These are phyloP conservation scores for Lycaena phlaeas DNA, from an alignment of 2,888 invertebrate species.

Conservation along the genomic window DNA sequence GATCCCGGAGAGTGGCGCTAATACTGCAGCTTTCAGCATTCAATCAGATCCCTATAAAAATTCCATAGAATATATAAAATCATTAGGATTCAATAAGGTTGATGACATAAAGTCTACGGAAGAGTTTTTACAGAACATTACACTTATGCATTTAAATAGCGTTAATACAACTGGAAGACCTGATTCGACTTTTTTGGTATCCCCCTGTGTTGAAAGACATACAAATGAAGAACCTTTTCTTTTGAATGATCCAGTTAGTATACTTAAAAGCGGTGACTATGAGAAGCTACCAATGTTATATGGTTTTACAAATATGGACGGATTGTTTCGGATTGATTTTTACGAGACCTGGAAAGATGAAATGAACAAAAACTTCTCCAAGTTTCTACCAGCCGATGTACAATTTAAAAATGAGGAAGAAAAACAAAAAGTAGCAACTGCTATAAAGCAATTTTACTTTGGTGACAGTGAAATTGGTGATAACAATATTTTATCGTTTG, in stretches of 20 bases:
- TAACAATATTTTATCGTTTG: no score
- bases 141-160: constrained; percentile 24
- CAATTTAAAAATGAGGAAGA: constrained; percentile 29
- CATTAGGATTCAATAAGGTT: constrained; percentile 25
- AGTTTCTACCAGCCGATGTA: constrained; percentile 39
- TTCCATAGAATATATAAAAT: constrained; percentile 31
- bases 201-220: constrained; percentile 28
- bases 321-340: constrained; percentile 19
- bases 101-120: constrained; percentile 31
- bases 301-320: constrained; percentile 33
- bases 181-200: constrained; percentile 21
- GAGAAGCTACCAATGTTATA: constrained; percentile 30
- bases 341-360: constrained; percentile 19
- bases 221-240: constrained; percentile 26
- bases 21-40: constrained; percentile 24
- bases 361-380: constrained; percentile 42
- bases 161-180: constrained; percentile 12
- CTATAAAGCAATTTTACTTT: constrained; percentile 34
- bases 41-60: constrained; percentile 33
- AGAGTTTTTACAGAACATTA: constrained; percentile 32
- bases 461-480: constrained; percentile 27
- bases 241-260: constrained; percentile 27
- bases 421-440: constrained; percentile 27
- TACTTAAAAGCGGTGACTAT: constrained; percentile 27
- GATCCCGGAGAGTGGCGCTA: constrained; percentile 37